phyloP scores from a whole-genome alignment of 2,888 invertebrate genomes.

The Alloplasta piceator region DNA sequence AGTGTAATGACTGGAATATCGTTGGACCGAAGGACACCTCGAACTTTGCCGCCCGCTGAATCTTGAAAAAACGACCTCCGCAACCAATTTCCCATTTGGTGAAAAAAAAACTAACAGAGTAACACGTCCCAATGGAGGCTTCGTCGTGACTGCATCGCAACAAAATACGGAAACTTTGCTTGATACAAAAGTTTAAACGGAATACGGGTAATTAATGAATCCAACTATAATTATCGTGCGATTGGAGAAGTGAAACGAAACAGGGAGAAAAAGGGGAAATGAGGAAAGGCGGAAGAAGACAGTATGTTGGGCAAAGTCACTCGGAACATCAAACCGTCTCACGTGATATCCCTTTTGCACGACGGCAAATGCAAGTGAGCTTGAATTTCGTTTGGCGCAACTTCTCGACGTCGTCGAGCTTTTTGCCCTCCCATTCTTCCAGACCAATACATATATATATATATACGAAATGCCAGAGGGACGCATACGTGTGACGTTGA shows the following conservation, averaged over 20 bases:
- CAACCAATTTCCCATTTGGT: too few relatives aligned
- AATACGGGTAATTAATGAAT: slow-evolving; percentile 55
- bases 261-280: not conserved
- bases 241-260: not conserved
- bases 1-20: too few relatives aligned
- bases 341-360: slow-evolving; percentile 52
- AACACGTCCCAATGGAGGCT: too few relatives aligned
- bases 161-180: slow-evolving; percentile 2
- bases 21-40: too few relatives aligned
- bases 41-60: too few relatives aligned
- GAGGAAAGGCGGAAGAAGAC: slow-evolving; percentile 16
- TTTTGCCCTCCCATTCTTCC: too few relatives aligned
- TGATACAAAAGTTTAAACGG: slow-evolving; percentile 49
- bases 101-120: too few relatives aligned
- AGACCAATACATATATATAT: too few relatives aligned
- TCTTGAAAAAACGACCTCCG: too few relatives aligned
- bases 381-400: slow-evolving; percentile 57
- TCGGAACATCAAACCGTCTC: slow-evolving; percentile 23
- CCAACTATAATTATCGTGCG: slow-evolving; percentile 46
- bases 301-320: slow-evolving; percentile 15
- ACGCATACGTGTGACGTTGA: slow-evolving; percentile 62
- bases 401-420: slow-evolving; percentile 45
- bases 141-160: slow-evolving; percentile 4
- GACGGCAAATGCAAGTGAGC: not conserved
- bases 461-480: slow-evolving; percentile 44